Base-by-base conservation (phyloP, 1,140 invertebrate genomes). In the Elysia chlorotica region DNA sequence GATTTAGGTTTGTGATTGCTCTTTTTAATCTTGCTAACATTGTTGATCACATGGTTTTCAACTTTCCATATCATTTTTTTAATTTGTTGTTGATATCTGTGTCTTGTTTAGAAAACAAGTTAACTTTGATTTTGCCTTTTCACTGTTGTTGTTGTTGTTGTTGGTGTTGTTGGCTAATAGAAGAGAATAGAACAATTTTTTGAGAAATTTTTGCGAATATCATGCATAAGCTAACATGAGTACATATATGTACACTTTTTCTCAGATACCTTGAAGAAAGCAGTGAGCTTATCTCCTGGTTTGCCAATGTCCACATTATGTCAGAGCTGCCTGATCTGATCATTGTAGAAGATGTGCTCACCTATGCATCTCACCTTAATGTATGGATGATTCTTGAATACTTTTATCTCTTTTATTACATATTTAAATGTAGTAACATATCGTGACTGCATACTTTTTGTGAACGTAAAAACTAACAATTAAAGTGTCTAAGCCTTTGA, bases 271-370 rank as follows among this genome's bases (percentile, higher is more conserved):
- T 70, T 3, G 67, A 70, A 37, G 67, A 59, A 23, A 25, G 33
- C 30, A 25, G 28, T 35, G 67, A 70, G 21, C 67, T 70, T 2
- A 35, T 70, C 10, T 10, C 21, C 19, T 70, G 56, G 53, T 59
- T 35, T 36, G 67, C 67, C 1, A 31, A 25, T 36, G 23, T 38
- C 2, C 67, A 70, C 30, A 70, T 38, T 1, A 70, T 25, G 35
- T 25, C 53, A 37, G 59, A 70, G 19, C 36, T 57, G 33, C 67
- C 67, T 6, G 30, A 17, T 30, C 38, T 37, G 1, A 19, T 70
- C 19, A 59, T 70, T 25, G 33, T 70, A 41, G 67, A 70, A 70
- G 67, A 70, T 31, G 59, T 70, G 23, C 54, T 70, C 1, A 59
- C 53, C 1, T 70, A 70, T 38, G 67, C 67, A 2, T 28, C 67